These are phyloP conservation scores for Sphaerophoria rueppellii DNA, from an alignment of 2,888 invertebrate genomes.

Conservation along the genomic window DNA sequence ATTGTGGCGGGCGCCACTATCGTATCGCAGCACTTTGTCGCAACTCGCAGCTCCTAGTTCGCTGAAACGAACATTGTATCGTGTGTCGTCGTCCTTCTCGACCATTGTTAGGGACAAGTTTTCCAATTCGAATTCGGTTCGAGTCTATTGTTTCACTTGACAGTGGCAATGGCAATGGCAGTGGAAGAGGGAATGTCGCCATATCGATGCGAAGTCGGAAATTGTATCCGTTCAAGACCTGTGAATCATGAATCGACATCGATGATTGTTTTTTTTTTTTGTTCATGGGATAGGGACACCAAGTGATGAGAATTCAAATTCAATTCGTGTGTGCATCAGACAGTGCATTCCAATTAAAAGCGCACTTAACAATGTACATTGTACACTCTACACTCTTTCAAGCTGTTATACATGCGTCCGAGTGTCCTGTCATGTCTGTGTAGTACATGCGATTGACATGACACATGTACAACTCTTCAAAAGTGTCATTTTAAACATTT, in stretches of 20 bases:
- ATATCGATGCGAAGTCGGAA: constrained; percentile 40
- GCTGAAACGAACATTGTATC: constrained; percentile 12
- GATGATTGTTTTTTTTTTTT: not conserved
- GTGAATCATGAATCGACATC: constrained; percentile 10
- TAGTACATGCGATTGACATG: constrained; percentile 46
- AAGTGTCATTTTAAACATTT: constrained; percentile 70
- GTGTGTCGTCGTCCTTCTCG: not conserved
- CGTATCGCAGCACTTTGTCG: not conserved
- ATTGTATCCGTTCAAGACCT: constrained; percentile 61
- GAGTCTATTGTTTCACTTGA: constrained; percentile 60
- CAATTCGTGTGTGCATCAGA: constrained; percentile 70
- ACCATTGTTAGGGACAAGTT: constrained; percentile 63
- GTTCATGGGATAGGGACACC: not conserved
- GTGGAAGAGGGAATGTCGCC: constrained; percentile 15
- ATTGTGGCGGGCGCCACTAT: not conserved
- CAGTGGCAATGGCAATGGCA: constrained; percentile 29
- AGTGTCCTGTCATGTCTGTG: constrained; percentile 7
- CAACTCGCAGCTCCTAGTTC: not conserved
- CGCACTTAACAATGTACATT: constrained; percentile 63
- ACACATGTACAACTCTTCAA: constrained; percentile 71
- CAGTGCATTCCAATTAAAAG: constrained; percentile 73
- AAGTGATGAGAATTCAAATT: constrained; percentile 42
- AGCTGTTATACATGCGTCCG: constrained; percentile 19
- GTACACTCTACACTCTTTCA: constrained; percentile 39
- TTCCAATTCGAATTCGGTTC: constrained; percentile 67